Conservation (phyloP, 2,888 invertebrate species). For the Tinea pellionella region DNA sequence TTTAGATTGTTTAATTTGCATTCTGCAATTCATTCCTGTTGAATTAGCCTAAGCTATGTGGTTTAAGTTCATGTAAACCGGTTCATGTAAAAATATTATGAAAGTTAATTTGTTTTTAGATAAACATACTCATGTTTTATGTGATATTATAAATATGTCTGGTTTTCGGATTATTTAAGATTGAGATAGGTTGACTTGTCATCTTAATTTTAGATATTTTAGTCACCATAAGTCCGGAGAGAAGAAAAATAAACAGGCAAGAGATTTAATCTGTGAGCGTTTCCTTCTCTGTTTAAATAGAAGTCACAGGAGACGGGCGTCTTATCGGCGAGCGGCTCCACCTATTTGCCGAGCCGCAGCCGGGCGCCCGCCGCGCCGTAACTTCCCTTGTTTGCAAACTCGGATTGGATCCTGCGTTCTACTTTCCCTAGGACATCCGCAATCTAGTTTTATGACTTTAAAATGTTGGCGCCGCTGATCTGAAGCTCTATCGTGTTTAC, state of each 20-base stretch:
- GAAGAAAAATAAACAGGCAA: slow-evolving; percentile 55
- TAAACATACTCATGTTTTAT: too few relatives aligned
- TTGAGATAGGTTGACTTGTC: slow-evolving; percentile 51
- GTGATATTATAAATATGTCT: too few relatives aligned
- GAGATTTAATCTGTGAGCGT: slow-evolving; percentile 61
- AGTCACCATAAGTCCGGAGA: slow-evolving; percentile 35
- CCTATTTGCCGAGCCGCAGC: slow-evolving; percentile 50
- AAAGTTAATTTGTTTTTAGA: too few relatives aligned
- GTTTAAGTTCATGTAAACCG: too few relatives aligned
- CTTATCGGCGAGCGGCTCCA: slow-evolving; percentile 52
- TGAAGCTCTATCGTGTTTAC: slow-evolving; percentile 31
- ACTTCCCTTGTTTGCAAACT: slow-evolving; percentile 69
- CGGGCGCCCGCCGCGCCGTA: slow-evolving; percentile 34
- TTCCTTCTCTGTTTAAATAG: slow-evolving; percentile 62
- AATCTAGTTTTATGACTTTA: slow-evolving; percentile 65
- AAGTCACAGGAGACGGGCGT: slow-evolving; percentile 56
- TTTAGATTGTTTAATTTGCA: neutral
- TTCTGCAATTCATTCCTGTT: too few relatives aligned
- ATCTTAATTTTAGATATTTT: slow-evolving; percentile 44
- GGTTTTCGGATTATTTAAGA: slow-evolving; percentile 49
- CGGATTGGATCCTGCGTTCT: slow-evolving; percentile 64
- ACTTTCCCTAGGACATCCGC: slow-evolving; percentile 60
- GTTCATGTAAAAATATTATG: too few relatives aligned
- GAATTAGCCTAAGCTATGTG: too few relatives aligned
- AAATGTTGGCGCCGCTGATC: slow-evolving; percentile 48